Percentiles rank a stretch among this genome's conserved stretches.
Evolutionary conservation across 92 coral and sea anemone genomes (phyloP).

Genomic region (Siderastrea radians): DNA sequence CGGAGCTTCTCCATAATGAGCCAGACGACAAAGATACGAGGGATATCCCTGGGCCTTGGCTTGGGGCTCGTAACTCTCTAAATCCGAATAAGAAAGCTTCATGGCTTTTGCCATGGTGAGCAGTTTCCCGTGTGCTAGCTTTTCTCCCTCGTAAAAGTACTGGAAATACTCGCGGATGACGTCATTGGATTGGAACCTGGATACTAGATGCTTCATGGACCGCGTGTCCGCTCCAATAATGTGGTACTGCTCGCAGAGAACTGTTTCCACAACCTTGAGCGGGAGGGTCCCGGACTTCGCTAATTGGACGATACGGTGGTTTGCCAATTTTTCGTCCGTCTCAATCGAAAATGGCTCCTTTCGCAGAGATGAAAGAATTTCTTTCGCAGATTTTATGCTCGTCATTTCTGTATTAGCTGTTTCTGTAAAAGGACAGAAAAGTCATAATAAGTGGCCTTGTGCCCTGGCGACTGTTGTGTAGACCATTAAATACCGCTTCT

Average conservation of each 20-base stretch:
- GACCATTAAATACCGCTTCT: too few relatives aligned
- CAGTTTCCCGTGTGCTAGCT: slow-evolving; percentile 8
- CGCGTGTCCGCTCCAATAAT: slow-evolving; percentile 22
- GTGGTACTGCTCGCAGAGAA: slow-evolving; percentile 44
- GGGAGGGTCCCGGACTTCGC: slow-evolving; percentile 25
- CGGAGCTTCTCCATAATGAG: slow-evolving; percentile 40
- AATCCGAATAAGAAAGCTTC: slow-evolving; percentile 23
- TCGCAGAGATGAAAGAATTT: slow-evolving; percentile 20
- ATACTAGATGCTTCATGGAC: slow-evolving; percentile 17
- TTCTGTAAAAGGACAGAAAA: neutral
- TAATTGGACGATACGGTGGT: slow-evolving; percentile 14
- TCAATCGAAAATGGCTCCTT: slow-evolving; percentile 26
- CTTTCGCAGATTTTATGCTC: slow-evolving; percentile 27
- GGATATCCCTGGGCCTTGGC: slow-evolving; percentile 38
- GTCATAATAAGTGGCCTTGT: neutral
- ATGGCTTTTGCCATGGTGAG: slow-evolving; percentile 30
- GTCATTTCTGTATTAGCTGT: neutral
- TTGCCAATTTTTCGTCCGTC: slow-evolving; percentile 16
- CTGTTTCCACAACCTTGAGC: slow-evolving; percentile 24
- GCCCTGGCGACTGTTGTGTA: too few relatives aligned
- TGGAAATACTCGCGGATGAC: slow-evolving; percentile 39
- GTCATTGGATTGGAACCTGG: slow-evolving; percentile 19
- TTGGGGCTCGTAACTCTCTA: slow-evolving; percentile 37
- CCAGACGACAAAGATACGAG: slow-evolving; percentile 27
- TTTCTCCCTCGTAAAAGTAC: slow-evolving; percentile 26